Base-by-base conservation (phyloP, 2,888 invertebrate species). In the Patella caerulea region DNA sequence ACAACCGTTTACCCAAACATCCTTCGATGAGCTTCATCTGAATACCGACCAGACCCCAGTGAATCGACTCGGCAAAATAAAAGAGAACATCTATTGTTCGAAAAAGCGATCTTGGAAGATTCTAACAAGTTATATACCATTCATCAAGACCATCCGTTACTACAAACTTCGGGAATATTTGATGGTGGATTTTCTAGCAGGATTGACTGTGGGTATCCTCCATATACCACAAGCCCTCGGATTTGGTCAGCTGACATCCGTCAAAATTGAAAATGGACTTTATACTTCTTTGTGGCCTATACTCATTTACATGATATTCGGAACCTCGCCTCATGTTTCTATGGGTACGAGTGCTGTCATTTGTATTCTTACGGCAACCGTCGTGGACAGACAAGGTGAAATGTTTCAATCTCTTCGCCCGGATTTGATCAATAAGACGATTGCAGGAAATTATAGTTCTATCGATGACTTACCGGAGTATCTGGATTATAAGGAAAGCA, bases 171-270 rank as follows among this genome's bases (percentile, higher is more conserved):
- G 84, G 78, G 85, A 87, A n/a, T 86, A 82, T 73, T 74, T 88
- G 3, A 71, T 89, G 7, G 83, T 80, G 7, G 91, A 91, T 83
- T 71, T 91, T 19, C 73, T 91, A n/a, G 86, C 90, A 2, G 91
- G 91, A 15, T 71, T 91, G 5, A 90, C 89, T 3, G 87, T 89
- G 17, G 90, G 90, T 12, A 87, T 90, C 34, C 83, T 91, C n/a
- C 91, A 91, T 72, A 88, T 91, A 56, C 90, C 91, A 2, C 91
- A 91, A 78, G 89, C 88, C n/a, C 83, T 90, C 74, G 89, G 89
- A 9, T 90, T 89, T 78, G 88, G 89, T 1, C 79, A 84, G 65
- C 84, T 89, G 19, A 87, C 89, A 7, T 87, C 88, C 0, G 87
- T 90, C 3, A 89, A 88, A 74, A 81, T 88, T 4, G 87, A 88